A percentile compares a stretch with the other conserved stretches of the same genome.
phyloP scores from a whole-genome alignment of 2,797 vertebrate genomes.

The Lates japonicus region DNA sequence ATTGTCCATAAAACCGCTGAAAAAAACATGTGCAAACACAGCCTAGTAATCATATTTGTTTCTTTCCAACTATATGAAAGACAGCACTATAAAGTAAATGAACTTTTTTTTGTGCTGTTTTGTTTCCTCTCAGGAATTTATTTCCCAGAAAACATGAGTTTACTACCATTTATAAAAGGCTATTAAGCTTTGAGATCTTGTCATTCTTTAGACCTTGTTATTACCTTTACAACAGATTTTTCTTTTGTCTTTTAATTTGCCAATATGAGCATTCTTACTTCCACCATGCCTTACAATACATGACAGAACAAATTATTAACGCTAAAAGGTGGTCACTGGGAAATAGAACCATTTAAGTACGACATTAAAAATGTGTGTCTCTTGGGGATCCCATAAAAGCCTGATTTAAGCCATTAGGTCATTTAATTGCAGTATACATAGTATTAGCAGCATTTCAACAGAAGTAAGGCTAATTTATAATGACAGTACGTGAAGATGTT shows the following conservation, averaged over 20 bases:
- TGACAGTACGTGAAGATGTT: background rate
- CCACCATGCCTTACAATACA: background rate
- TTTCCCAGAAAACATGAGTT: background rate
- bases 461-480: background rate
- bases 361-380: background rate
- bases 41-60: background rate
- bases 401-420: constrained; percentile 41
- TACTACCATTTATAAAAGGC: background rate
- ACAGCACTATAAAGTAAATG: background rate
- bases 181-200: background rate
- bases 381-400: constrained; percentile 6
- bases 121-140: background rate
- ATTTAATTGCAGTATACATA: background rate
- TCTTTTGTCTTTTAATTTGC: constrained; percentile 16
- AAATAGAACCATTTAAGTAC: constrained; percentile 9
- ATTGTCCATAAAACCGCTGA: background rate
- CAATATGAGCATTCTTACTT: constrained; percentile 3
- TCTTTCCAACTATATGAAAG: background rate
- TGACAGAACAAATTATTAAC: background rate
- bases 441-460: constrained; percentile 2
- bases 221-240: background rate
- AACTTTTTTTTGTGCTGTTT: background rate
- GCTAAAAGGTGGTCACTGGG: background rate
- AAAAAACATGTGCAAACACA: background rate
- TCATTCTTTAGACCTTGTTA: background rate